phyloP scores from a whole-genome alignment of 30 jellyfish, hydroid and myxozoan genomes.

The Turritopsis dohrnii region DNA sequence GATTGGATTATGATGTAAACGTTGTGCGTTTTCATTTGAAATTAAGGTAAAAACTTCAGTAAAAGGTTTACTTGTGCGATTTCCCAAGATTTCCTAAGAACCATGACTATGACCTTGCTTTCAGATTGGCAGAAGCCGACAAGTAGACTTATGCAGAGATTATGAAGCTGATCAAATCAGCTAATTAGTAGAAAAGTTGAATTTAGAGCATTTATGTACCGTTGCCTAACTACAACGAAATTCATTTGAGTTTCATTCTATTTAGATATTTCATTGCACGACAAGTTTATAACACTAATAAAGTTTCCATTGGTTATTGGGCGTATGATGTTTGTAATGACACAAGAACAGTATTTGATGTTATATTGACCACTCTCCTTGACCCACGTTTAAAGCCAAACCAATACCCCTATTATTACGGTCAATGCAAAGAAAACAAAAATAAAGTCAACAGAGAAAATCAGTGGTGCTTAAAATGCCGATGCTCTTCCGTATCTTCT shows the following conservation, averaged over 20 bases:
- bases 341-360: neutral
- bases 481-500: neutral
- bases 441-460: no score
- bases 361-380: neutral
- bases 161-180: neutral
- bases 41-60: no score
- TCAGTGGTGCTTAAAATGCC: neutral
- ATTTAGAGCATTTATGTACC: neutral
- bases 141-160: no score
- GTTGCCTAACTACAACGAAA: neutral
- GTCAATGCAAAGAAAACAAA: neutral
- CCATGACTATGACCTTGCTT: no score
- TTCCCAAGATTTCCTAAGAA: neutral
- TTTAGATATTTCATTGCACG: neutral
- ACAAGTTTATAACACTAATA: neutral
- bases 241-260: no score
- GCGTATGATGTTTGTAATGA: neutral
- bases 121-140: no score
- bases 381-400: neutral
- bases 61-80: no score
- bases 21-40: conserved; percentile 3
- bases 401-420: neutral
- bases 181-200: neutral
- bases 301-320: neutral
- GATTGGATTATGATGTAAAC: neutral